Conservation (phyloP, 2,888 invertebrate genomes). For the Scotopteryx bipunctaria region DNA sequence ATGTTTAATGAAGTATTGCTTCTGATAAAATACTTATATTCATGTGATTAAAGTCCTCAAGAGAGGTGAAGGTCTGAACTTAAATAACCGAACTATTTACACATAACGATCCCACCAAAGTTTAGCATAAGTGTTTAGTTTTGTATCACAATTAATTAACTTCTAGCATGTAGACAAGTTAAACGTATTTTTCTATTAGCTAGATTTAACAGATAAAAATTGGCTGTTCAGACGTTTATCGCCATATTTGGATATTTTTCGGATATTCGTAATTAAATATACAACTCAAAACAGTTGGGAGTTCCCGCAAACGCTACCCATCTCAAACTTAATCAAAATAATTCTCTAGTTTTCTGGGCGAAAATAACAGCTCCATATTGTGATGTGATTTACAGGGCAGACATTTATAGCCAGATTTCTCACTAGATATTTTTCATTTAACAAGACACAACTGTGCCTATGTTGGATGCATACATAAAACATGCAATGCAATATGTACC, state of each 20-base stretch:
- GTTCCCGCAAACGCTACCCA: too few species aligned
- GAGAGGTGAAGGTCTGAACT: constrained; percentile 42
- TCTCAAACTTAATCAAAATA: too few species aligned
- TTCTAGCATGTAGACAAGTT: constrained; percentile 50
- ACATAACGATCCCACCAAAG: constrained; percentile 82
- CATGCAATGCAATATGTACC: constrained; percentile 7
- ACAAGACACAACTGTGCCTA: too few species aligned
- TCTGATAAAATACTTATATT: constrained; percentile 15
- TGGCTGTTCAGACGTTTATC: constrained; percentile 12
- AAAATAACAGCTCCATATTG: too few species aligned
- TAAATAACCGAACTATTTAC: constrained; percentile 67
- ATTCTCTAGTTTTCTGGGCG: too few species aligned
- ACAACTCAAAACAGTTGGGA: too few species aligned
- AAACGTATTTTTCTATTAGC: constrained; percentile 55
- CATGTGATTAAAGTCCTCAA: constrained; percentile 28
- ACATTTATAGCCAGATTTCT: too few species aligned
- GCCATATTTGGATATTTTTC: background rate
- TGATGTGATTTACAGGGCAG: too few species aligned
- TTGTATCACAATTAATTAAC: constrained; percentile 59
- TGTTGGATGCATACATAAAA: background rate
- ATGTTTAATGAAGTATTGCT: constrained; percentile 2
- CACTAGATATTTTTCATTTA: too few species aligned
- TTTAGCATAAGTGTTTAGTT: constrained; percentile 76
- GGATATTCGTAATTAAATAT: too few species aligned
- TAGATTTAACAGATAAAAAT: constrained; percentile 23